Evolutionary conservation across 1,140 invertebrate genomes (phyloP).

Genomic region (Lepidurus arcticus): DNA sequence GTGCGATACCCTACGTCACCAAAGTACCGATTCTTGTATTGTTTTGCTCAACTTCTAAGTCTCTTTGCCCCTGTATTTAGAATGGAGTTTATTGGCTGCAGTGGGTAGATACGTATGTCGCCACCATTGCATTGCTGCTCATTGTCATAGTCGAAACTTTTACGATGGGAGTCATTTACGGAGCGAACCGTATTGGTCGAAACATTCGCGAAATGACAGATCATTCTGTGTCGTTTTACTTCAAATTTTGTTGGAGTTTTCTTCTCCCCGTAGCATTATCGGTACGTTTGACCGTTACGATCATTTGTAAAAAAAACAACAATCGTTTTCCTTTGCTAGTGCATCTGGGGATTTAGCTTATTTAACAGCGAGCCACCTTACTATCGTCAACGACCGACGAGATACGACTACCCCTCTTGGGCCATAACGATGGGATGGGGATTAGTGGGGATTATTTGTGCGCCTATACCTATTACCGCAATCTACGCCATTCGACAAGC

Average conservation of each 20-base stretch:
- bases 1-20: constrained; percentile 33
- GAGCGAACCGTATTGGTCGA: constrained; percentile 26
- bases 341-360: constrained; percentile 27
- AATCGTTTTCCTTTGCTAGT: neutral
- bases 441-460: constrained; percentile 26
- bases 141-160: constrained; percentile 24
- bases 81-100: constrained; percentile 30
- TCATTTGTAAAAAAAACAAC: neutral
- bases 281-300: neutral
- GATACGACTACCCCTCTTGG: constrained; percentile 30
- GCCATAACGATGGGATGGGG: constrained; percentile 26
- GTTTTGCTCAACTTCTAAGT: neutral
- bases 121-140: constrained; percentile 27
- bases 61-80: neutral
- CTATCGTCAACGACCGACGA: constrained; percentile 26
- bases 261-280: constrained; percentile 25
- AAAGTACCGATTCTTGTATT: constrained; percentile 7
- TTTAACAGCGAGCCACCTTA: constrained; percentile 1
- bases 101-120: constrained; percentile 29
- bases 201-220: constrained; percentile 34
- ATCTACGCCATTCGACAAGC: constrained; percentile 29
- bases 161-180: constrained; percentile 26
- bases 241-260: constrained; percentile 28
- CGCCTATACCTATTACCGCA: constrained; percentile 26
- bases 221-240: constrained; percentile 23